phyloP scores from a whole-genome alignment of 2,797 vertebrate genomes.

The Pangasius mekongensis region DNA sequence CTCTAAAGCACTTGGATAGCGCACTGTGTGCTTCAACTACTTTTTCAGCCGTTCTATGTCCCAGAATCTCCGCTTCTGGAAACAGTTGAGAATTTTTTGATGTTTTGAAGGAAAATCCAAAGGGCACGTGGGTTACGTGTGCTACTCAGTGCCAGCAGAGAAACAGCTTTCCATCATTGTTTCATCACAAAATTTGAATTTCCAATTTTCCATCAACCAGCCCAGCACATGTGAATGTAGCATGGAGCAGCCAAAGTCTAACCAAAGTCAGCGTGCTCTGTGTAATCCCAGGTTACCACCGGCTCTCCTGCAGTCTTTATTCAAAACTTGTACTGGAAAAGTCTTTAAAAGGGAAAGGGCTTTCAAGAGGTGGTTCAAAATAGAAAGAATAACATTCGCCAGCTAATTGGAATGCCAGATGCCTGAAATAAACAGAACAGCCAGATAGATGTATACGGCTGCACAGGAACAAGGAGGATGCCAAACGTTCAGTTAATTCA shows the following conservation, averaged over 20 bases:
- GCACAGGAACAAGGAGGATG: background rate
- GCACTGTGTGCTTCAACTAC: background rate
- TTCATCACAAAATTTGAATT: background rate
- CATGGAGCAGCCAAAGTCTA: background rate
- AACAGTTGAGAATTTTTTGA: background rate
- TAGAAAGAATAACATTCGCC: slow-evolving; percentile 50
- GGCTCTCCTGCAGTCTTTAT: slow-evolving; percentile 6
- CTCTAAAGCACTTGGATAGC: background rate
- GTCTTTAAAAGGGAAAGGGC: slow-evolving; percentile 35
- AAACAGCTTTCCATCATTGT: background rate
- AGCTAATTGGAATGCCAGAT: slow-evolving; percentile 47
- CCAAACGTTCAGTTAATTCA: background rate
- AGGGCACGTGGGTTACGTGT: background rate
- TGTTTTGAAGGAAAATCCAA: background rate
- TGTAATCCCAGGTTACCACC: background rate
- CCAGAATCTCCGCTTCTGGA: background rate
- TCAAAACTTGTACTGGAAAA: slow-evolving; percentile 15
- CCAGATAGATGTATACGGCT: slow-evolving; percentile 17
- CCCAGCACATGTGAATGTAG: background rate
- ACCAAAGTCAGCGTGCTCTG: background rate
- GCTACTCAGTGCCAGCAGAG: background rate
- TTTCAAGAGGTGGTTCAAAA: slow-evolving; percentile 40
- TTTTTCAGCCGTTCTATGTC: background rate
- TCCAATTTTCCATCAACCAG: background rate
- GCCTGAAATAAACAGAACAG: slow-evolving; percentile 5